Conservation (phyloP, 1,140 invertebrate genomes). For the Eriocheir sinensis region DNA sequence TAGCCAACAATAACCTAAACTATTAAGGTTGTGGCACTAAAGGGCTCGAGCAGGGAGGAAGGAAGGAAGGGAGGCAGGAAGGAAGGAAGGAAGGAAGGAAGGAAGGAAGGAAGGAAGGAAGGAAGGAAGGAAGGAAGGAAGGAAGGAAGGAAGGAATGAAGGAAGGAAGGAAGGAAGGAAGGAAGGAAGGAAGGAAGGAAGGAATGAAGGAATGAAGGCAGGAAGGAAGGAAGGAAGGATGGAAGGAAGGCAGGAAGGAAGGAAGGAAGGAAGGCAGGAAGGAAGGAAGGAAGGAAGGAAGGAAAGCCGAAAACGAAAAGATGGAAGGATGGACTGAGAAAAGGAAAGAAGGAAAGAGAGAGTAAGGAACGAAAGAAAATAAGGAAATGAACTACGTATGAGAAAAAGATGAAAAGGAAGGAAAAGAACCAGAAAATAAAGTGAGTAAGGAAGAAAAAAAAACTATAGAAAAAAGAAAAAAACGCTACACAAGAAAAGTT, state of each 20-base stretch:
- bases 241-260: not conserved
- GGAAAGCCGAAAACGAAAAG: not conserved
- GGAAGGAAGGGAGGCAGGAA: not conserved
- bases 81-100: constrained; percentile 58
- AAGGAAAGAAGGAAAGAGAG: not conserved
- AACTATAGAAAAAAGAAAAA: not conserved
- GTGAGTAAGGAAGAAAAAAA: not conserved
- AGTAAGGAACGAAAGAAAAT: not conserved
- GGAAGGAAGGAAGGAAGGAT: constrained; percentile 37
- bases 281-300: not conserved
- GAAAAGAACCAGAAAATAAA: not conserved
- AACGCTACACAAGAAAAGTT: not conserved
- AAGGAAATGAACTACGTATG: not conserved
- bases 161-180: not conserved
- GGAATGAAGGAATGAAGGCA: not conserved
- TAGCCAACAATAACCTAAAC: not conserved
- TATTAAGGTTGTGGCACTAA: not conserved
- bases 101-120: constrained; percentile 53
- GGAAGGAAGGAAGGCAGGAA: not conserved
- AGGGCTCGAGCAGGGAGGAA: not conserved
- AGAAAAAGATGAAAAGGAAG: not conserved
- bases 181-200: constrained; percentile 23
- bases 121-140: constrained; percentile 63
- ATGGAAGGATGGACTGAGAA: not conserved
- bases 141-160: constrained; percentile 27